Percentiles rank a stretch among this genome's conserved stretches.
phyloP scores from a whole-genome alignment of 2,797 vertebrate species.

The Melanotaenia parkinsoni region DNA sequence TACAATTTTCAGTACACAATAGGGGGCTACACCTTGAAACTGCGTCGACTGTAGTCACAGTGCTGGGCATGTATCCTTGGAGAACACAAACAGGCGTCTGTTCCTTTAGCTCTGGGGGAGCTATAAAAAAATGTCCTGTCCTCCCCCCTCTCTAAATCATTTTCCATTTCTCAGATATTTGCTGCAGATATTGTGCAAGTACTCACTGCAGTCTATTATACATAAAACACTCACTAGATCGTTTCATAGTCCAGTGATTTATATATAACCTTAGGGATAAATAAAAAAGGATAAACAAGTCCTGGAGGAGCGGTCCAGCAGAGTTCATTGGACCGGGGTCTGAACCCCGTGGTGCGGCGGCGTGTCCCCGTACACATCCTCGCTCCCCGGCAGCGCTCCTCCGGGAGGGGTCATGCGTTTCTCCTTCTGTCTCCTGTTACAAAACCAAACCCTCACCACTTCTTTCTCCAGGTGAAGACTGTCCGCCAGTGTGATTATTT shows the following conservation, averaged over 20 bases:
- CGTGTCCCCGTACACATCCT: conserved; percentile 99
- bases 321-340: conserved; percentile 95
- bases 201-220: conserved; percentile 88
- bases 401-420: conserved; percentile 99
- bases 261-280: conserved; percentile 87
- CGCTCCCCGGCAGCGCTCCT: conserved; percentile 94
- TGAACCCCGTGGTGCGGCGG: conserved; percentile 98
- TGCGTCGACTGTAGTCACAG: conserved; percentile 90
- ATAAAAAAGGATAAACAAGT: conserved; percentile 82
- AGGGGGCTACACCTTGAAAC: conserved; percentile 89
- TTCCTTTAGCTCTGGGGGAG: conserved; percentile 68
- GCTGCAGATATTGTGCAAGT: conserved; percentile 78
- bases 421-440: conserved; percentile 99
- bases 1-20: conserved; percentile 85
- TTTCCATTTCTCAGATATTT: conserved; percentile 72
- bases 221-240: conserved; percentile 90
- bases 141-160: conserved; percentile 71
- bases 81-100: conserved; percentile 81
- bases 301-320: conserved; percentile 70
- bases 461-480: conserved; percentile 99
- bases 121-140: conserved; percentile 60
- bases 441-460: conserved; percentile 99
- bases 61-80: conserved; percentile 84
- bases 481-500: conserved; percentile 97
- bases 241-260: conserved; percentile 89